These are phyloP conservation scores for Coturnix japonica DNA, from an alignment of 2,113 vertebrate species.

Conservation along the genomic window DNA sequence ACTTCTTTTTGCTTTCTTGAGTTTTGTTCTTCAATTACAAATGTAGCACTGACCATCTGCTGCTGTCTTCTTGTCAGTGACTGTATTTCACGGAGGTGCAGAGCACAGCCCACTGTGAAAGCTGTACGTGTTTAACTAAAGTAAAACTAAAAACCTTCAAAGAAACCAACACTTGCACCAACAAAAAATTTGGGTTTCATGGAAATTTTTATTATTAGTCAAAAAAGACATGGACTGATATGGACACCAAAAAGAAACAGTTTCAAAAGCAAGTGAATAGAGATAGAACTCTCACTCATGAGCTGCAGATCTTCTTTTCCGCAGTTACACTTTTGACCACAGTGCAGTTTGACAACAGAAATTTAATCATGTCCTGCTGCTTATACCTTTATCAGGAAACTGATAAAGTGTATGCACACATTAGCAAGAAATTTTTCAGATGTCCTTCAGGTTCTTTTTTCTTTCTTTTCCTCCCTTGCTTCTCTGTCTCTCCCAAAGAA, in stretches of 20 bases:
- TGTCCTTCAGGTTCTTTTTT: conserved; percentile 71
- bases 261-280: background rate
- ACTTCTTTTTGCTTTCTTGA: background rate
- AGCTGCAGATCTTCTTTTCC: background rate
- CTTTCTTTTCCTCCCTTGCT: background rate
- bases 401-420: conserved; percentile 36
- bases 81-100: background rate
- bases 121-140: background rate
- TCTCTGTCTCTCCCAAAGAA: conserved; percentile 38
- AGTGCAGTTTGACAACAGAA: background rate
- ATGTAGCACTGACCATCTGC: background rate
- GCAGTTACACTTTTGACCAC: background rate
- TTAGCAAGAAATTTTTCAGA: conserved; percentile 60
- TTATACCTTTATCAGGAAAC: conserved; percentile 29
- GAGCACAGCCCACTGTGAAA: background rate
- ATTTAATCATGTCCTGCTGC: conserved; percentile 25
- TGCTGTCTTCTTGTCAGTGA: background rate
- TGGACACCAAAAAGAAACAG: background rate
- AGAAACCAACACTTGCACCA: background rate
- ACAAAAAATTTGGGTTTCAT: background rate
- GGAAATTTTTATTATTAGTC: background rate
- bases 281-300: background rate
- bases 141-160: background rate
- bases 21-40: background rate
- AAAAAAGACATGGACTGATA: background rate